A percentile compares a stretch with the other conserved stretches of the same genome.
These are phyloP conservation scores for Sylvia borin DNA, from an alignment of 2,797 vertebrate species.

Conservation along the genomic window DNA sequence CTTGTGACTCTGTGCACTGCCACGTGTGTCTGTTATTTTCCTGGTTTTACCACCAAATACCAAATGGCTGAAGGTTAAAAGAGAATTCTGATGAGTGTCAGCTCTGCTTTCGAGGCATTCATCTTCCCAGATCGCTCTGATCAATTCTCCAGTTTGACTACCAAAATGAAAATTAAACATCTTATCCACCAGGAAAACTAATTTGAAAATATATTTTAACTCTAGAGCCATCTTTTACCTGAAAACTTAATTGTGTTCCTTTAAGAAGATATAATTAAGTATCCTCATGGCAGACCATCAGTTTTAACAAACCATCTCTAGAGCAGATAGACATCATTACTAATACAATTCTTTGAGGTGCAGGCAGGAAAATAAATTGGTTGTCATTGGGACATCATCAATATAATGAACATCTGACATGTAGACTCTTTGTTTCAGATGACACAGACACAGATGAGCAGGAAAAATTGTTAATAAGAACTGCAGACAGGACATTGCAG, in stretches of 20 bases:
- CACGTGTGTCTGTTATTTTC: neutral
- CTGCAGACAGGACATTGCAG: constrained; percentile 11
- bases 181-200: constrained; percentile 14
- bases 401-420: constrained; percentile 53
- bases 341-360: constrained; percentile 45
- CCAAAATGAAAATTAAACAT: constrained; percentile 48
- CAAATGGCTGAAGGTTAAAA: neutral
- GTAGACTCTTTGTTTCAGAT: constrained; percentile 29
- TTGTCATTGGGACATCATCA: constrained; percentile 59
- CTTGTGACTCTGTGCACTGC: neutral
- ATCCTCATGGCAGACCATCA: constrained; percentile 34
- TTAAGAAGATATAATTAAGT: constrained; percentile 68
- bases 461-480: constrained; percentile 25
- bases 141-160: constrained; percentile 17
- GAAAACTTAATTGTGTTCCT: constrained; percentile 55
- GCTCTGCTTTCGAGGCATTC: neutral
- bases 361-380: constrained; percentile 62
- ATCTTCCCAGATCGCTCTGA: neutral
- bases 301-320: constrained; percentile 51
- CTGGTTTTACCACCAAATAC: neutral
- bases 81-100: neutral
- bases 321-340: constrained; percentile 36
- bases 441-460: neutral
- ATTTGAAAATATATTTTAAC: constrained; percentile 43
- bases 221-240: constrained; percentile 51